Evolutionary conservation across 2,113 vertebrate species (phyloP), one percentile per base, ranked within the genome.

Genomic region (Lanius ludovicianus): DNA sequence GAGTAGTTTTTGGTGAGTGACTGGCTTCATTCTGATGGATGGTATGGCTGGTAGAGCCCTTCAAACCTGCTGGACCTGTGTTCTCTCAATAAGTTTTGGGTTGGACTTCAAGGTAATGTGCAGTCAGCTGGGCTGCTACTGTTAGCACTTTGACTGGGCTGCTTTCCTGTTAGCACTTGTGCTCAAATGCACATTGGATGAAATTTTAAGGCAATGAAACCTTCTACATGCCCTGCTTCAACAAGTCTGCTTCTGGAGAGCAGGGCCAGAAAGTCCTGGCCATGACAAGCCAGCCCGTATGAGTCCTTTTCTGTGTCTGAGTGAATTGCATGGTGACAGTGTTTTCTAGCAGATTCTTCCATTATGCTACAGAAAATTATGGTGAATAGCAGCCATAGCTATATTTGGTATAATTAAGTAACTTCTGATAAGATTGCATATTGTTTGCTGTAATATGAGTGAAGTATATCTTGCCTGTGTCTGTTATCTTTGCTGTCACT

Each of bases 261-360:
- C 27, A 79, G 30, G 30, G 69, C 14, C 63, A 80, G 63, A 41
- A 80, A 60, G n/a, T 53, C 37, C 46, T 49, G 31, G 39, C 33
- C 2, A 2, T 70, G 20, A 44, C 70, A 64, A 35, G 30, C 23
- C 46, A 83, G 67, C 44, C 13, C 0, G 0, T 62, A 2, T 23
- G 10, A 70, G 30, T 78, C 60, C 31, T n/a, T 84, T 57, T 64
- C 47, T 33, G 22, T 53, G 24, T 57, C 42, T 37, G 15, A 82
- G 44, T 6, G 56, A 79, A 62, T 56, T 84, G 47, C 22, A 8
- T 20, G 27, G 33, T 35, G 65, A 68, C 52, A 44, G n/a, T 75
- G 46, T 62, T 92, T 15, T 64, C 39, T 75, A 53, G 56, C 47
- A 87, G 53, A 60, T 78, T 15, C 30, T 89, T 59, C 35, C 4